Conservation (phyloP, 2,888 invertebrate genomes). For the Amblyjoppa fuscipennis region DNA sequence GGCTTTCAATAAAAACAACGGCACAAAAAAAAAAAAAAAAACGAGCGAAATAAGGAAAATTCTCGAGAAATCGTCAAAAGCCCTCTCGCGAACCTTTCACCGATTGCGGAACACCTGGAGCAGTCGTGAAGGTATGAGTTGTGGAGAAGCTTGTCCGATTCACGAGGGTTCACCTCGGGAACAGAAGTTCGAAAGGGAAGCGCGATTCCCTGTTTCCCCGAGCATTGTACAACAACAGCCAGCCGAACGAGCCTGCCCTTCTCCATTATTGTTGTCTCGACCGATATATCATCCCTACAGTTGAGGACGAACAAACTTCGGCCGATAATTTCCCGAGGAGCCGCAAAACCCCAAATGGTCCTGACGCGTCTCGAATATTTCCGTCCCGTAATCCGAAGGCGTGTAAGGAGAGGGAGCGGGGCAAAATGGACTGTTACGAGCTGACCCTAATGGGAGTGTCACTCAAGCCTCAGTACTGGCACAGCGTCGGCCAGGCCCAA, state of each 20-base stretch:
- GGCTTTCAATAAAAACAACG: neutral
- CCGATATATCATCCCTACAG: slow-evolving; percentile 75
- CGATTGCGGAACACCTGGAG: slow-evolving; percentile 1
- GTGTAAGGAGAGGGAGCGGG: neutral
- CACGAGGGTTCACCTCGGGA: slow-evolving; percentile 69
- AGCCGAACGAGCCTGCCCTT: slow-evolving; percentile 40
- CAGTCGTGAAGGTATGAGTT: slow-evolving; percentile 26
- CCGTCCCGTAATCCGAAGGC: neutral
- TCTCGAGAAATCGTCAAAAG: neutral
- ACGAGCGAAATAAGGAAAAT: neutral
- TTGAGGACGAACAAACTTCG: slow-evolving; percentile 75
- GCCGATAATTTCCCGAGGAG: slow-evolving; percentile 77
- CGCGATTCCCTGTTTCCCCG: slow-evolving; percentile 56
- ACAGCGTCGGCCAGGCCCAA: too few species aligned
- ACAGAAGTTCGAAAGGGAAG: slow-evolving; percentile 74
- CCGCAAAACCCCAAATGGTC: slow-evolving; percentile 70
- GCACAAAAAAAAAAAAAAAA: neutral
- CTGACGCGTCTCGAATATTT: slow-evolving; percentile 65
- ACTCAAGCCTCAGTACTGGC: too few species aligned
- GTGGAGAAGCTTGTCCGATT: slow-evolving; percentile 24
- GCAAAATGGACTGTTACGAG: slow-evolving; percentile 1
- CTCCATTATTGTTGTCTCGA: slow-evolving; percentile 77
- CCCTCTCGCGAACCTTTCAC: neutral
- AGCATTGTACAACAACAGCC: slow-evolving; percentile 68
- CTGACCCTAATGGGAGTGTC: too few species aligned